Evolutionary conservation across 2,797 vertebrate species (phyloP), one percentile per base, ranked within the genome.

Genomic region (Hybognathus amarus): DNA sequence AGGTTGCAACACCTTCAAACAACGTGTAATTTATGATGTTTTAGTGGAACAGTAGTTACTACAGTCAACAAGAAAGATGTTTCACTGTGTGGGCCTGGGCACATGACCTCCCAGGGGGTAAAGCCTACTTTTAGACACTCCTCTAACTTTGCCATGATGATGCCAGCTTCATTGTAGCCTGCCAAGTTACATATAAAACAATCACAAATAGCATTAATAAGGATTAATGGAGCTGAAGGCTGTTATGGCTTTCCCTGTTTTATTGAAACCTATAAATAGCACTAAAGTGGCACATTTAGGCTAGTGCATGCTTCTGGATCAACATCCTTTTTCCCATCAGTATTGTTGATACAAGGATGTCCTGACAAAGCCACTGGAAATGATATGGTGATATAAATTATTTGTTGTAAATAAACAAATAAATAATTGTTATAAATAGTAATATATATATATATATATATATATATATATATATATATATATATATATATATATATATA

Each of bases 121-220:
- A 17, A 47, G 40, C 56, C 84, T 83, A 80, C 84, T 85, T 87
- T 85, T 87, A 87, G 81, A 81, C 8, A 17, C 42, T 70, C 38
- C 40, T 80, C 50, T 69, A 52, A 77, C 71, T 27, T 40, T 36
- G 33, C 20, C 50, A 52, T 63, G 69, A 79, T 27, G 59, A 59
- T 66, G 40, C 20, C 73, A 83, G 36, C 76, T 38, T 59, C 82
- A 67, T 54, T 80, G 63, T 69, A 54, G 63, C 36, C 66, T 77
- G 52, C 7, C 30, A 71, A 54, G 47, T 42, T 42, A 70, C 38
- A 47, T 47, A 38, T 18, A 12, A 61, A 78, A 36, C 7, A 22
- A 78, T 63, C 40, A 27, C 6, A 50, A 18, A 27, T 20, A 50
- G 64, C 3, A 56, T 75, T 38, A 71, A 64, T 52, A 54, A 66